Conservation (phyloP, 2,888 invertebrate species). For the Acrocera orbiculus region DNA sequence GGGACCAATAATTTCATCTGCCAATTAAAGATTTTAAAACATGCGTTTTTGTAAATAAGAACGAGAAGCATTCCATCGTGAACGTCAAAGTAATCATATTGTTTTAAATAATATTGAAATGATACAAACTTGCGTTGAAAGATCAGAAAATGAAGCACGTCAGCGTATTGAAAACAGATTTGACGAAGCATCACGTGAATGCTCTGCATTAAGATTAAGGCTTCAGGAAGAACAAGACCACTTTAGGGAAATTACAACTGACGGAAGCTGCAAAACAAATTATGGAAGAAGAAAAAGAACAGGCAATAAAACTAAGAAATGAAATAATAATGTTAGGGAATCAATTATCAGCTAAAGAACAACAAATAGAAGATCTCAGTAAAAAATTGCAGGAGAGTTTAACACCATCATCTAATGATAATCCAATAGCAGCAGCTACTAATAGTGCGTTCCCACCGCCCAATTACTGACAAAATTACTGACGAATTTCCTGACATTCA, state of each 20-base stretch:
- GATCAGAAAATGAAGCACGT: constrained; percentile 64
- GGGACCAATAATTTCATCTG: too few relatives aligned
- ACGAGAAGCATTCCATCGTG: constrained; percentile 57
- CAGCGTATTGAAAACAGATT: constrained; percentile 55
- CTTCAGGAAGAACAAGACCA: constrained; percentile 70
- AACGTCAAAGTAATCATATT: constrained; percentile 60
- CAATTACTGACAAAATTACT: too few relatives aligned
- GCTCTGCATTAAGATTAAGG: constrained; percentile 56
- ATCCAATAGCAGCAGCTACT: constrained; percentile 42
- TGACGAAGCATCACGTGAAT: constrained; percentile 61
- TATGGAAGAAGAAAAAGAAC: constrained; percentile 52
- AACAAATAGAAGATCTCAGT: constrained; percentile 48
- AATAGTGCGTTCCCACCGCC: too few relatives aligned
- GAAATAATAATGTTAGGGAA: constrained; percentile 43
- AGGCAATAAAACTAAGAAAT: constrained; percentile 35
- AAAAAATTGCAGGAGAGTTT: constrained; percentile 49
- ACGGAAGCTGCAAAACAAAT: constrained; percentile 46
- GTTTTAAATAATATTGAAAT: constrained; percentile 73
- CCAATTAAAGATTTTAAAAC: too few relatives aligned
- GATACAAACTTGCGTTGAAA: constrained; percentile 73
- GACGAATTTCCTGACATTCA: too few relatives aligned
- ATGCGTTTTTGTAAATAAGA: too few relatives aligned
- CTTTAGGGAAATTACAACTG: constrained; percentile 56
- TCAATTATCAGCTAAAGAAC: constrained; percentile 41
- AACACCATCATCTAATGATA: constrained; percentile 37